Evolutionary conservation across 2,888 invertebrate genomes (phyloP), one percentile per base, ranked within the genome.

Genomic region (Agriopis aurantiaria): DNA sequence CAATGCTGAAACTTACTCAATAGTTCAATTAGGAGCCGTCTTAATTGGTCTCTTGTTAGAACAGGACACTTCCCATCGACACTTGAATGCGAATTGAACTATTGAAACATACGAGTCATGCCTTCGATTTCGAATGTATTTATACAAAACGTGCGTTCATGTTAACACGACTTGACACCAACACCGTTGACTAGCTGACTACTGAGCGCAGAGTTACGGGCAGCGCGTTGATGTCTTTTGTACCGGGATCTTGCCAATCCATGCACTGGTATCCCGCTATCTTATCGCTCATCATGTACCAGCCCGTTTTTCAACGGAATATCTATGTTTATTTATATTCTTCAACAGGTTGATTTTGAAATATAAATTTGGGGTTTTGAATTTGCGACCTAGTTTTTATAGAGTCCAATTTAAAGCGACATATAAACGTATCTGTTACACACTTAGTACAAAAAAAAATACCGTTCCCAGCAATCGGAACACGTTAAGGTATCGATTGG

Each of bases 211-310:
- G 43, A 57, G 14, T 17, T 56, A 85, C 87, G 85, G 58, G 85
- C 87, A 33, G 85, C 88, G 84, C 92, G 92, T 93, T 91, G 88
- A 92, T 86, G 83, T 93, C 93, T 93, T 93, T 91, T 91, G 85
- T 91, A 90, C 79, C 81, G 73, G 73, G 76, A 79, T 80, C 80
- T 84, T 82, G 72, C 71, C 79, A 74, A 79, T 80, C 80, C 49
- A 41, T 40, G 52, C 65, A 45, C 55, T 59, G 33, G 45, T 55
- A 82, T 80, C 74, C 79, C 76, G 71, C 80, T 82, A 83, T 84
- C 79, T 86, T 86, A 86, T 86, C 85, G 82, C 73, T 71, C 76
- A 82, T 84, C 65, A 45, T 14, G 33, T 49, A 43, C 56, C 51
- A 65, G 17, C 33, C 55, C 48, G 40, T 56, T 77, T 77, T 67